Conservation (phyloP, 2,797 vertebrate species). For the Cheirogaleus major region DNA sequence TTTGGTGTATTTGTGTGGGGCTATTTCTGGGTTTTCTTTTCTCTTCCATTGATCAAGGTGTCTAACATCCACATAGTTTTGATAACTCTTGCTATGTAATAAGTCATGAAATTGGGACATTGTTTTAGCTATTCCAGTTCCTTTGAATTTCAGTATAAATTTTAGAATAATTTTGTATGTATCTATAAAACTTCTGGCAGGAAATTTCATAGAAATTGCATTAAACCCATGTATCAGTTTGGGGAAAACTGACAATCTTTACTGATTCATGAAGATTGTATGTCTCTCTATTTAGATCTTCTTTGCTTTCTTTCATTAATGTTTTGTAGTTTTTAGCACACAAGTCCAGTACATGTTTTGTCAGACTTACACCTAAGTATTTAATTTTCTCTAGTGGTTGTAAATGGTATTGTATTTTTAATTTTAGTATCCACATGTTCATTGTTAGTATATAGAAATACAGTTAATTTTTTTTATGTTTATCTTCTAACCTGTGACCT, state of each 20-base stretch:
- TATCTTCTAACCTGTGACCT: not conserved
- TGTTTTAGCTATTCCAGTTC: not conserved
- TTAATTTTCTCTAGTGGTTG: not conserved
- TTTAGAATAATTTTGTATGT: not conserved
- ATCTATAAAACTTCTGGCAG: not conserved
- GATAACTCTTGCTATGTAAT: not conserved
- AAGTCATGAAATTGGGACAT: not conserved
- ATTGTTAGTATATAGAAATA: not conserved
- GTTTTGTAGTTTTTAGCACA: not conserved
- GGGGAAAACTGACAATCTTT: not conserved
- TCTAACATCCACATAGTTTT: not conserved
- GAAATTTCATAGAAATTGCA: not conserved
- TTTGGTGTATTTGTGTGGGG: not conserved
- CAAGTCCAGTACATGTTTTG: not conserved
- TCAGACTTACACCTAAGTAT: not conserved
- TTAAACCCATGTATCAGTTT: not conserved
- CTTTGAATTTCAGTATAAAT: slow-evolving; percentile 23
- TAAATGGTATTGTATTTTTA: not conserved
- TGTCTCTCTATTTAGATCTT: not conserved
- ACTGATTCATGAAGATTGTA: not conserved
- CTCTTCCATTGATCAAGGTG: not conserved
- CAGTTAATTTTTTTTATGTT: not conserved
- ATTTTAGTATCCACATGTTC: not conserved
- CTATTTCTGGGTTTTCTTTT: not conserved
- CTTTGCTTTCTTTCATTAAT: not conserved